Conservation (phyloP, 2,113 vertebrate species). For the Azemiops feae region DNA sequence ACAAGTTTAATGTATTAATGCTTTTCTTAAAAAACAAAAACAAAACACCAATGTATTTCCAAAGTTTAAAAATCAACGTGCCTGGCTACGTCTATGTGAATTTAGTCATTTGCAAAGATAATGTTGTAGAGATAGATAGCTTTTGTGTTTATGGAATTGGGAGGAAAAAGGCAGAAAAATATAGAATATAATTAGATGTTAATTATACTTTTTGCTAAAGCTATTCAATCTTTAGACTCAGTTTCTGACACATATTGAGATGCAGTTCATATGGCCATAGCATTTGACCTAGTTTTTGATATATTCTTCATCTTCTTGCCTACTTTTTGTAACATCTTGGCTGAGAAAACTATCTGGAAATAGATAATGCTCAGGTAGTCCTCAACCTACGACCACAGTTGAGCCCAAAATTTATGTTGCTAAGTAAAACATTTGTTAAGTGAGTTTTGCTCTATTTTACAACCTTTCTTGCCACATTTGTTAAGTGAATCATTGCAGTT, state of each 20-base stretch:
- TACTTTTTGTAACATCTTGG: background rate
- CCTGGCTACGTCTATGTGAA: background rate
- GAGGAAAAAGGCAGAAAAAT: background rate
- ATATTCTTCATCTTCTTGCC: background rate
- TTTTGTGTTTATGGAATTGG: background rate
- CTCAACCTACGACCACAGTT: background rate
- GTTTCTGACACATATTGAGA: background rate
- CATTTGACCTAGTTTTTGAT: background rate
- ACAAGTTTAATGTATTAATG: constrained; percentile 11
- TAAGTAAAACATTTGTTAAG: background rate
- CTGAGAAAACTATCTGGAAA: background rate
- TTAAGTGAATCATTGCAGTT: no score
- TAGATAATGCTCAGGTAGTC: background rate
- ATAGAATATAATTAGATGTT: background rate
- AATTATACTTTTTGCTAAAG: background rate
- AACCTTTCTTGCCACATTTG: background rate
- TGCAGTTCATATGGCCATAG: background rate
- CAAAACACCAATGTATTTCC: background rate
- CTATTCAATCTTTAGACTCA: background rate
- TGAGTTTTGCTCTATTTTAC: background rate
- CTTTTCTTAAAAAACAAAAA: background rate
- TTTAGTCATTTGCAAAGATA: background rate
- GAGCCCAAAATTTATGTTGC: background rate
- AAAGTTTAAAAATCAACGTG: background rate
- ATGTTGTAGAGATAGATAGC: background rate